Base-by-base conservation (phyloP, 1,140 invertebrate genomes). In the Dendroctonus valens region DNA sequence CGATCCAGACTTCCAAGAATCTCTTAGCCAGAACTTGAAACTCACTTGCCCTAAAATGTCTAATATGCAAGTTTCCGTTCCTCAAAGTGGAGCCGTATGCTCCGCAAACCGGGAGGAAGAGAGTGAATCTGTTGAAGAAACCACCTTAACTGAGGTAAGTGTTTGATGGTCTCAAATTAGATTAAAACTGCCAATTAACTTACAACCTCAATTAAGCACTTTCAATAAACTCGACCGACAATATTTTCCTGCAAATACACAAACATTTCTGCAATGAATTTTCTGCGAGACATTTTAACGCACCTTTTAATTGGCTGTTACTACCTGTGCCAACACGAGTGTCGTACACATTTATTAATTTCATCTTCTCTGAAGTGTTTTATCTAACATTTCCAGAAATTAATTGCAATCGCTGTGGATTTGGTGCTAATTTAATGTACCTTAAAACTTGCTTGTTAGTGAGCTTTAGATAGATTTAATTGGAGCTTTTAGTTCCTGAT, bases 121-220 rank as follows among this genome's bases (percentile, higher is more conserved):
- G 59, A 62, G 59, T n/a, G 74, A 77, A 68, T 66, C 55, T 44
- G 71, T 53, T 40, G 73, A 75, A 59, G 74, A 77, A 69, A 76
- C 74, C 8, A 76, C 74, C 8, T 54, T 74, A 14, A 72, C 74
- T 41, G 75, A 77, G 61, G 75, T 76, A 71, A 73, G 67, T 70
- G 41, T 38, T 55, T 40, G 3, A 9, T 11, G 4, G 12, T 4
- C 12, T 12, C 9, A 46, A 46, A 46, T 46, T 12, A 11, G 12
- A 46, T 46, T 46, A 11, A 39, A 52, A 55, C 53, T 37, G 11
- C 9, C 8, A 9, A 9, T 12, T 15, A 26, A 26, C 26, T 26
- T 26, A 26, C 26, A 26, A 26, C 26, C 26, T 26, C 26, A 26
- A 26, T 26, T 26, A 26, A 26, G 26, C 26, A 26, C 26, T 26